Conservation (phyloP, 35 echinoderm and acorn worm species). For the Eucidaris tribuloides region DNA sequence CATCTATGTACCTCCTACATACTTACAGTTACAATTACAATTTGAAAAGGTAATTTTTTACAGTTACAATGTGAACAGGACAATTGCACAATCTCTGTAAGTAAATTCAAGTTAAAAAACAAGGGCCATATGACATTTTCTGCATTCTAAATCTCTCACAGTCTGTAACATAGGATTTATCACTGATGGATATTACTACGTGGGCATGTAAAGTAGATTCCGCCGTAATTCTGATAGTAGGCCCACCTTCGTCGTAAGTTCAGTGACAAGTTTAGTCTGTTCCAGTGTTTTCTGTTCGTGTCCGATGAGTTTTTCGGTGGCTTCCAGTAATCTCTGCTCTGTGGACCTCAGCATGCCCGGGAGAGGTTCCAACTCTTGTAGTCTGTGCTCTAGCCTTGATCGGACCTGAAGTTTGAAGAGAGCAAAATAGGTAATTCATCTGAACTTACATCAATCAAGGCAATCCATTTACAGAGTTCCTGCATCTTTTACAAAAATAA, state of each 20-base stretch:
- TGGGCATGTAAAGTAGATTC: too few species aligned
- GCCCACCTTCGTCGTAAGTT: constrained; percentile 80
- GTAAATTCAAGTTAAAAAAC: not conserved
- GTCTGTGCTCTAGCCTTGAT: constrained; percentile 62
- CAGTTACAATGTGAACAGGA: too few species aligned
- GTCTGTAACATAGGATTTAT: too few species aligned
- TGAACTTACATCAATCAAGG: not conserved
- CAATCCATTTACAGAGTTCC: not conserved
- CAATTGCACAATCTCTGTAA: too few species aligned
- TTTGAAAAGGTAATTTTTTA: too few species aligned
- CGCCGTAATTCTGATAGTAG: not conserved
- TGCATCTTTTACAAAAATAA: not conserved
- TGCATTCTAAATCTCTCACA: too few species aligned
- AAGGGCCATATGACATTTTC: not conserved
- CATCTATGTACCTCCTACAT: too few species aligned
- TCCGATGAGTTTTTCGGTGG: constrained; percentile 68
- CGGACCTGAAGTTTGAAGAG: constrained; percentile 44
- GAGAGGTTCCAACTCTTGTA: constrained; percentile 85
- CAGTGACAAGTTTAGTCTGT: constrained; percentile 70
- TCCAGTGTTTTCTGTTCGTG: constrained; percentile 69
- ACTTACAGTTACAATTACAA: too few species aligned
- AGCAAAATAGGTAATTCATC: not conserved
- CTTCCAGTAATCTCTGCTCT: constrained; percentile 74
- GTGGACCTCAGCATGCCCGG: constrained; percentile 84
- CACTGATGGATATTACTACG: too few species aligned